phyloP scores from a whole-genome alignment of 2,113 vertebrate species.

The Percina caprodes region DNA sequence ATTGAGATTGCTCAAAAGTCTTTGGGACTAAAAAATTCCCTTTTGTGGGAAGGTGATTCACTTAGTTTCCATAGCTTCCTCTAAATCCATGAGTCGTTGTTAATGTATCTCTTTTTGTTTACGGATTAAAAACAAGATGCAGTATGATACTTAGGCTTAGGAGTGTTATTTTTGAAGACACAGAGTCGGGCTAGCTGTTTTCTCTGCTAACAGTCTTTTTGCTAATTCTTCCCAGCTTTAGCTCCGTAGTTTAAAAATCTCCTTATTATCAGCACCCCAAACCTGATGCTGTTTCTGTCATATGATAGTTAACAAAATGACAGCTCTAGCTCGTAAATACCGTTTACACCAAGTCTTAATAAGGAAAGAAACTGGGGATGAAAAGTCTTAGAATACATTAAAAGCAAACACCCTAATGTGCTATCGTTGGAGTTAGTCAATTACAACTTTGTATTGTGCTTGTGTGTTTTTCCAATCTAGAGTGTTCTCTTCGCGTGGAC shows the following conservation, averaged over 20 bases:
- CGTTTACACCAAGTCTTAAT: too few species aligned
- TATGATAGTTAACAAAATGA: too few species aligned
- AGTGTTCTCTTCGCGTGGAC: slow-evolving; percentile 94
- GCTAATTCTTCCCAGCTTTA: too few species aligned
- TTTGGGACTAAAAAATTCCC: too few species aligned
- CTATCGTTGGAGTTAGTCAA: background rate
- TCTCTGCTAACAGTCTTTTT: too few species aligned
- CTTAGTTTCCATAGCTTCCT: background rate
- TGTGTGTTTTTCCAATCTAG: slow-evolving; percentile 75
- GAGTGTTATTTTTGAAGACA: background rate
- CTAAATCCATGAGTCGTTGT: background rate
- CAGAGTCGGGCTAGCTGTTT: too few species aligned
- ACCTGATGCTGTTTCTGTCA: too few species aligned
- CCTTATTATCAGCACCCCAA: too few species aligned
- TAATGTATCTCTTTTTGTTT: background rate
- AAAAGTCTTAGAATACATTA: background rate
- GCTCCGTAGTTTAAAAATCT: too few species aligned
- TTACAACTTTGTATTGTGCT: background rate
- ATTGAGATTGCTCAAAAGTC: too few species aligned
- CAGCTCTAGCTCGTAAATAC: too few species aligned
- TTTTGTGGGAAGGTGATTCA: background rate
- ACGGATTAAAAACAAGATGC: background rate
- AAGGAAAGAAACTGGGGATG: background rate
- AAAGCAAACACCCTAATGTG: background rate
- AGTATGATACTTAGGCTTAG: background rate